These are phyloP conservation scores for Troilus luridus DNA, from an alignment of 2,888 invertebrate genomes.

Conservation along the genomic window DNA sequence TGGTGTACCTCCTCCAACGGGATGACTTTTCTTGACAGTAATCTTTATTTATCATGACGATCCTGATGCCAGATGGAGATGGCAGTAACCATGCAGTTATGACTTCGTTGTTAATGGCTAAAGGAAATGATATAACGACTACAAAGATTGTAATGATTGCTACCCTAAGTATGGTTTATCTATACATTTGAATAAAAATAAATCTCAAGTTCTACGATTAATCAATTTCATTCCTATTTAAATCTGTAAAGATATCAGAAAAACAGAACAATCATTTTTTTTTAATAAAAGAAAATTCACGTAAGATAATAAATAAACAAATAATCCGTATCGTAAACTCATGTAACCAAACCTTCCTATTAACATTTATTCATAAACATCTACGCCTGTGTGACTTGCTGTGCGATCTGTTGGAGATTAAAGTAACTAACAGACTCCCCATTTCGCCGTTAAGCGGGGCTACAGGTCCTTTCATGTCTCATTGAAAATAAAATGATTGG, in stretches of 20 bases:
- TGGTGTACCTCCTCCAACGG: not conserved
- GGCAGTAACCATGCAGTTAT: not conserved
- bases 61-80: not conserved
- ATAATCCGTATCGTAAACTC: too few species aligned
- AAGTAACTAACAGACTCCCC: not conserved
- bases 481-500: not conserved
- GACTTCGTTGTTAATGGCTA: not conserved
- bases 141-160: not conserved
- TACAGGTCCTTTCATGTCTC: not conserved
- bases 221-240: too few species aligned
- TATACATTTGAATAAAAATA: too few species aligned
- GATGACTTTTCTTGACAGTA: not conserved
- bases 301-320: too few species aligned
- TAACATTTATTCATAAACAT: too few species aligned
- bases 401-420: not conserved
- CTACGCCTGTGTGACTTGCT: not conserved
- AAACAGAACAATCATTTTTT: too few species aligned
- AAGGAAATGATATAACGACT: not conserved
- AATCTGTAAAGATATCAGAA: too few species aligned
- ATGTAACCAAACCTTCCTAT: too few species aligned
- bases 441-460: not conserved
- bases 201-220: too few species aligned
- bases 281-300: too few species aligned
- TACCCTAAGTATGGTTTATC: too few species aligned
- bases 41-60: not conserved